Base-by-base conservation (phyloP, 1,140 invertebrate genomes). In the Drosophila virilis region DNA sequence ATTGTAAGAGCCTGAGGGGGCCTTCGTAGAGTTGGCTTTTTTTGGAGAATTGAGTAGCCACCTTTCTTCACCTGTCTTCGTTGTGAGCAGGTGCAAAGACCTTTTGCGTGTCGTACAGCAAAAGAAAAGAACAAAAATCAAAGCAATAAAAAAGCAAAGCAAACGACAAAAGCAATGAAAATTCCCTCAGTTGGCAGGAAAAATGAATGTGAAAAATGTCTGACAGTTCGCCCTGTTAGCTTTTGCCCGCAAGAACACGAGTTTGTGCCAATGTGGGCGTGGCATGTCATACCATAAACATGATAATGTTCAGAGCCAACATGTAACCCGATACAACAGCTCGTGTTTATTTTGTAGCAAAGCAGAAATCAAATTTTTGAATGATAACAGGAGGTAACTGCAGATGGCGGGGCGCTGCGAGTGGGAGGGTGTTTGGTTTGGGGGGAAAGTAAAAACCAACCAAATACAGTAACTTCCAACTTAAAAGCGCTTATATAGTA, bases 61-160 rank as follows among this genome's bases (percentile, higher is more conserved):
- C 64, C 70, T 79, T 76, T 43, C 7, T 45, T 15, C 7, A 15
- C 42, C 7, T 45, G 2, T 43, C 13, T 8, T 55, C 33, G 43
- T 46, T 50, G 65, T 77, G 64, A 68, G 79, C 79, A 86, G 71
- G 83, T 86, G 83, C 83, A 86, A 86, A 88, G 83, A 86, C 83
- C 83, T 86, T 74, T 86, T 68, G 83, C 83, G 83, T 86, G 83
- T 71, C 79, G 75, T 68, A 79, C 54, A 46, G 46, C 51, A 57
- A 76, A 73, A 46, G 40, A 74, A 78, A 64, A 67, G 45, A 74
- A 75, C 74, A 80, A 60, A 76, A 74, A 72, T 46, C 62, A 59
- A 75, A 86, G 77, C 66, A 82, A 64, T 65, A 46, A 65, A 59
- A 22, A 46, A 22, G 33, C 50, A 71, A 69, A 66, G 51, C 66